Base-by-base conservation (phyloP, 2,888 invertebrate genomes). In the Laothoe populi region DNA sequence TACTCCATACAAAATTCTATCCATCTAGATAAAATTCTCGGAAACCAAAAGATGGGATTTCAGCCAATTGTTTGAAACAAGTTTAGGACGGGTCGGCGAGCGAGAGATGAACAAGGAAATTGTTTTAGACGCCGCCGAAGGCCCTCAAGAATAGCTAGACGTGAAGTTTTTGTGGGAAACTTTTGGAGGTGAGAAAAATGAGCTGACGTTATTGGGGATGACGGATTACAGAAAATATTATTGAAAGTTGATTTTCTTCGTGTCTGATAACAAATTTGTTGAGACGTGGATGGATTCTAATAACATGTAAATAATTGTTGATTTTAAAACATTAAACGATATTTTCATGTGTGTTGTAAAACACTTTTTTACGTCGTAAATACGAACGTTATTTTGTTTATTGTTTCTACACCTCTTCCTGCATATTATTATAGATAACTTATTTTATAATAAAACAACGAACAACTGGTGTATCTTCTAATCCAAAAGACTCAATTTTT, bases 61-160 rank as follows among this genome's bases (percentile, higher is more conserved):
- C 62, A 61, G 57, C 60, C 60, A 66, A 59, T 59, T 64, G 68
- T 63, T 72, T 64, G 62, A 53, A 72, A 72, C 59, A 68, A 70
- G 49, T 59, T 62, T 66, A 44, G 64, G 61, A 48, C 13, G 58
- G n/a, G 24, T 26, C 21, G 64, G 60, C 58, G 49, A 57, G 65
- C 53, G 68, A 71, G 59, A 58, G 63, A 71, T 72, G 72, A 71
- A 68, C 57, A 61, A 19, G 24, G 63, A 72, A 71, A 71, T 71
- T 71, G 71, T 70, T 72, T 71, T 61, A 66, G 72, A 70, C 72
- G 23, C 45, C 46, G 24, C 46, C 19, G 31, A 35, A 53, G 53
- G 53, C 53, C 53, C 35, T 53, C 53, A 53, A 49, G 49, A 48
- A n/a, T 19, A 49, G 26, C 19, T 35, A 35, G 53, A 53, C 35